phyloP scores from a whole-genome alignment of 2,113 vertebrate genomes.

The Paralichthys olivaceus region DNA sequence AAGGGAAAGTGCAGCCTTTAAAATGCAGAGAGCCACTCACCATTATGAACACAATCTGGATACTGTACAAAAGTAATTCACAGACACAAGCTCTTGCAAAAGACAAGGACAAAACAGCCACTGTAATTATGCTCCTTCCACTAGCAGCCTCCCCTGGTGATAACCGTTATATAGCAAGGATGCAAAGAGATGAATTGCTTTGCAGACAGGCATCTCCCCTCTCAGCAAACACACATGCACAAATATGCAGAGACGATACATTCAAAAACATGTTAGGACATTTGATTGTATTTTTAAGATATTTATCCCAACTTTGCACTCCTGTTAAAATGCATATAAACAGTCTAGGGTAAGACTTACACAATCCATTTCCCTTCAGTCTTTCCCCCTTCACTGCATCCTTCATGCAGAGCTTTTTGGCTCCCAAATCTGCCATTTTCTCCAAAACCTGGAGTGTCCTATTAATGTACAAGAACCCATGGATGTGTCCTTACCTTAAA shows the following conservation, averaged over 20 bases:
- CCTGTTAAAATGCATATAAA: slow-evolving; percentile 21
- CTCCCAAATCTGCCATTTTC: slow-evolving; percentile 36
- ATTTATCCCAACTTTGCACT: slow-evolving; percentile 63
- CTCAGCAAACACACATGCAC: slow-evolving; percentile 62
- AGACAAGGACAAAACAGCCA: slow-evolving; percentile 59
- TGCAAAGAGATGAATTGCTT: slow-evolving; percentile 59
- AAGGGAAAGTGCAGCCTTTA: slow-evolving; percentile 34
- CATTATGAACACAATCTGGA: slow-evolving; percentile 15
- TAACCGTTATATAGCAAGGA: slow-evolving; percentile 31
- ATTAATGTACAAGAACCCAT: slow-evolving; percentile 14
- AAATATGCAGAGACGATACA: slow-evolving; percentile 63
- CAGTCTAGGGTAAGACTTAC: background rate
- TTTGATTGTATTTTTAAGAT: background rate
- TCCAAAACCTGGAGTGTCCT: slow-evolving; percentile 18
- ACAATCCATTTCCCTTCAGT: background rate
- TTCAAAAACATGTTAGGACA: slow-evolving; percentile 26
- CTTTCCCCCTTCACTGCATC: slow-evolving; percentile 1
- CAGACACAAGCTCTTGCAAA: slow-evolving; percentile 25
- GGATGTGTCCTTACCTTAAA: slow-evolving; percentile 78
- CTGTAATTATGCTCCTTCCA: slow-evolving; percentile 62
- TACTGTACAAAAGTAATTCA: slow-evolving; percentile 48
- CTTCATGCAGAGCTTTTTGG: slow-evolving; percentile 6
- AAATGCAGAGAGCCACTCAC: slow-evolving; percentile 40
- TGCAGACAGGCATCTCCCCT: slow-evolving; percentile 57
- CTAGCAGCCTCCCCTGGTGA: slow-evolving; percentile 61